phyloP scores from a whole-genome alignment of 2,888 invertebrate genomes.

The Helleia helle region DNA sequence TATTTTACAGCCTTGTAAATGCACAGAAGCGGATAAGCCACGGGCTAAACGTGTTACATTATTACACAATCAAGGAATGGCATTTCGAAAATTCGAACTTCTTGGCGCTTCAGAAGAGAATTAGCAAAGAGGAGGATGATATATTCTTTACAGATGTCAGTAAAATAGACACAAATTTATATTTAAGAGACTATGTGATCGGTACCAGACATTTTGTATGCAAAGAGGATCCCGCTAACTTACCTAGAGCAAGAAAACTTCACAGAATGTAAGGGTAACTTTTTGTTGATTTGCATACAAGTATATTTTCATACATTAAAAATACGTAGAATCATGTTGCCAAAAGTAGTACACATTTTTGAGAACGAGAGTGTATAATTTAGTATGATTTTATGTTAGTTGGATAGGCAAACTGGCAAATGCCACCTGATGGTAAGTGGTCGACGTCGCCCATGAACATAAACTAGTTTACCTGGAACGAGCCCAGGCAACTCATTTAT shows the following conservation, averaged over 20 bases:
- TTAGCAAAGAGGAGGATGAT: slow-evolving; percentile 73
- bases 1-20: slow-evolving; percentile 74
- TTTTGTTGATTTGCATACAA: no score
- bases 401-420: no score
- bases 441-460: no score
- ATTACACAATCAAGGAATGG: slow-evolving; percentile 90
- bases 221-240: slow-evolving; percentile 84
- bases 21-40: slow-evolving; percentile 76
- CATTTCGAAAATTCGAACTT: slow-evolving; percentile 79
- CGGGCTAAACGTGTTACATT: slow-evolving; percentile 80
- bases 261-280: slow-evolving; percentile 68
- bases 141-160: slow-evolving; percentile 73
- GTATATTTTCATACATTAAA: no score
- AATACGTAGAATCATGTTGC: no score
- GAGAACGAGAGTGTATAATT: no score
- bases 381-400: no score
- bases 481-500: no score
- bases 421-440: no score
- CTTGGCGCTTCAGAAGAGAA: slow-evolving; percentile 59
- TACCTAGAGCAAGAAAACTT: slow-evolving; percentile 81
- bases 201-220: slow-evolving; percentile 87
- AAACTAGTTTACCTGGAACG: no score
- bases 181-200: slow-evolving; percentile 75
- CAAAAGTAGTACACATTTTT: no score
- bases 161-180: slow-evolving; percentile 36